phyloP scores from a whole-genome alignment of 2,888 invertebrate species.

The Aphidoletes aphidimyza region DNA sequence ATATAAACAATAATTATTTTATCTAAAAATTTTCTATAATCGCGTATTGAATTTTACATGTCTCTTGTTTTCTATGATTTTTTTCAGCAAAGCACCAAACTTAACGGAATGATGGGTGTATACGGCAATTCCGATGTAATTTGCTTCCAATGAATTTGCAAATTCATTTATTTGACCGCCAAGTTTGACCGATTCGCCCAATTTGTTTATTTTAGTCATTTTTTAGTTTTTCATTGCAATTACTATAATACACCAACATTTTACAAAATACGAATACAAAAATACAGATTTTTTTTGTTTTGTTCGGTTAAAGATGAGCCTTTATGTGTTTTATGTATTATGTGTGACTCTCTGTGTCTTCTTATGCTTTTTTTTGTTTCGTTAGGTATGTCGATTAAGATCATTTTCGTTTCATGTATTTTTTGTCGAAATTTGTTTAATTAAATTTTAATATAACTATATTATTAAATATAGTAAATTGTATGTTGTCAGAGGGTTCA shows the following conservation, averaged over 20 bases:
- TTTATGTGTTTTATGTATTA: not conserved
- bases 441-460: no score
- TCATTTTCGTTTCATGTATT: not conserved
- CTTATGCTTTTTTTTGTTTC: not conserved
- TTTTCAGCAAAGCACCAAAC: not conserved
- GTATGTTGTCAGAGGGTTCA: no score
- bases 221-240: not conserved
- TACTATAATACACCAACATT: slow-evolving; percentile 38
- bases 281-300: slow-evolving; percentile 23
- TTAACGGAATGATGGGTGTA: not conserved
- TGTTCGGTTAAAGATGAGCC: slow-evolving; percentile 1
- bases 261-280: slow-evolving; percentile 43
- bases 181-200: not conserved
- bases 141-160: not conserved
- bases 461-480: no score
- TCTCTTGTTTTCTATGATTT: slow-evolving; percentile 20
- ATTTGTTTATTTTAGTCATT: not conserved
- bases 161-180: not conserved
- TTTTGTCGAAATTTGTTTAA: not conserved
- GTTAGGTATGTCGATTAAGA: no score
- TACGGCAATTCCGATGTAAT: not conserved
- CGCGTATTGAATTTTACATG: slow-evolving; percentile 38
- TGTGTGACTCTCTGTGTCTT: not conserved
- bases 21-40: slow-evolving; percentile 46
- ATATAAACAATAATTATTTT: slow-evolving; percentile 46